phyloP scores from a whole-genome alignment of 2,888 invertebrate genomes.

The Tetragnatha montana region DNA sequence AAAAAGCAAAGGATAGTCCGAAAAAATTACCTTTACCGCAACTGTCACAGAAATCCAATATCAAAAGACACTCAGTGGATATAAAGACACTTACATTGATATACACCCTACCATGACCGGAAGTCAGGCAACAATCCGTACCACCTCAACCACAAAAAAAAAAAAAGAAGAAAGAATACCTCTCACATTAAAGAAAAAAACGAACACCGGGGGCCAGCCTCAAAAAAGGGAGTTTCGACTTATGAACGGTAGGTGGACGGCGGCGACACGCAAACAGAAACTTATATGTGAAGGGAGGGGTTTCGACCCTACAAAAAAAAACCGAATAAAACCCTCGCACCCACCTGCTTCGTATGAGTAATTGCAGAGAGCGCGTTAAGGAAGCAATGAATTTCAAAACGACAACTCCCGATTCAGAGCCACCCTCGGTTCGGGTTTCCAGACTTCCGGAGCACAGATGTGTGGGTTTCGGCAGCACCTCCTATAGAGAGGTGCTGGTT shows the following conservation, averaged over 20 bases:
- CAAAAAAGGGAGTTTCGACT: constrained; percentile 39
- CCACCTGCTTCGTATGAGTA: not conserved
- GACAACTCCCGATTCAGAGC: not conserved
- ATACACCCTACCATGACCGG: constrained; percentile 9
- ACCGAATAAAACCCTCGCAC: not conserved
- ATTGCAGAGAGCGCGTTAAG: not conserved
- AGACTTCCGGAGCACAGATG: not conserved
- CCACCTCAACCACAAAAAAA: constrained; percentile 27
- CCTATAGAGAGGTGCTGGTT: not conserved
- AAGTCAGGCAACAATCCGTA: constrained; percentile 16
- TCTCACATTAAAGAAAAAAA: too few relatives aligned
- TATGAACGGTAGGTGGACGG: constrained; percentile 33
- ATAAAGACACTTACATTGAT: constrained; percentile 8
- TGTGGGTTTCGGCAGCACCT: not conserved
- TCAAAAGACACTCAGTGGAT: not conserved
- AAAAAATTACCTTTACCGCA: too few relatives aligned
- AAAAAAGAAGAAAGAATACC: not conserved
- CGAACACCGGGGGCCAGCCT: not conserved
- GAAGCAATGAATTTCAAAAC: constrained; percentile 2
- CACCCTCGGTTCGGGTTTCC: not conserved
- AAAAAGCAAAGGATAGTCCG: too few relatives aligned
- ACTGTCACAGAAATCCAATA: not conserved
- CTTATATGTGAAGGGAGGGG: constrained; percentile 23
- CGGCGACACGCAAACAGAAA: constrained; percentile 47
- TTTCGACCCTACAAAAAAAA: not conserved